Evolutionary conservation across 2,888 invertebrate genomes (phyloP), one percentile per base, ranked within the genome.

Genomic region (Thumatha senex): DNA sequence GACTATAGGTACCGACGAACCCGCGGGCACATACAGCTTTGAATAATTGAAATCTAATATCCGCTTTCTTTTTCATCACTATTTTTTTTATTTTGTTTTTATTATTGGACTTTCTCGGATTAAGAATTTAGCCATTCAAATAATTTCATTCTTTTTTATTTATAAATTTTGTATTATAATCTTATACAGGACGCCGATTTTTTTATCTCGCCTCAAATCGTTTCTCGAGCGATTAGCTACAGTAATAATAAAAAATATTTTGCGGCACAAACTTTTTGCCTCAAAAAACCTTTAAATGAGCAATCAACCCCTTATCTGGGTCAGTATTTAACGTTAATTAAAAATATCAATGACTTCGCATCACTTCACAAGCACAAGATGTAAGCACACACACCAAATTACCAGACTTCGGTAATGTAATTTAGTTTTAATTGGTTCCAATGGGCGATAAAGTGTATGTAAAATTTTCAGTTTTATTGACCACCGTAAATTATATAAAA

Each of bases 41-140:
- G 66, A 67, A 62, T 62, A 9, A 39, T 48, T 65, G 68, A 67
- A 67, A 67, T 67, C 66, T 65, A 60, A 56, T 14, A 51, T 57
- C 55, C 55, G 56, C 67, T 61, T 51, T 54, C 51, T 54, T 56
- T 50, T 62, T 65, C 14, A 55, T 55, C 29, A 54, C 48, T 55
- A n/a, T n/a, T n/a, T n/a, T n/a, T n/a, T n/a, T n/a, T n/a, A n/a
- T n/a, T n/a, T n/a, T n/a, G n/a, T n/a, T n/a, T n/a, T n/a, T n/a
- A n/a, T n/a, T n/a, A n/a, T n/a, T n/a, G n/a, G n/a, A n/a, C n/a
- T n/a, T n/a, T n/a, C n/a, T n/a, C n/a, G n/a, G n/a, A n/a, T n/a
- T n/a, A n/a, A n/a, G n/a, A n/a, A n/a, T n/a, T n/a, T n/a, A n/a
- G n/a, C n/a, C n/a, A n/a, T n/a, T n/a, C n/a, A n/a, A n/a, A n/a